phyloP scores from a whole-genome alignment of 2,113 vertebrate genomes.

The Coracopsis vasa region DNA sequence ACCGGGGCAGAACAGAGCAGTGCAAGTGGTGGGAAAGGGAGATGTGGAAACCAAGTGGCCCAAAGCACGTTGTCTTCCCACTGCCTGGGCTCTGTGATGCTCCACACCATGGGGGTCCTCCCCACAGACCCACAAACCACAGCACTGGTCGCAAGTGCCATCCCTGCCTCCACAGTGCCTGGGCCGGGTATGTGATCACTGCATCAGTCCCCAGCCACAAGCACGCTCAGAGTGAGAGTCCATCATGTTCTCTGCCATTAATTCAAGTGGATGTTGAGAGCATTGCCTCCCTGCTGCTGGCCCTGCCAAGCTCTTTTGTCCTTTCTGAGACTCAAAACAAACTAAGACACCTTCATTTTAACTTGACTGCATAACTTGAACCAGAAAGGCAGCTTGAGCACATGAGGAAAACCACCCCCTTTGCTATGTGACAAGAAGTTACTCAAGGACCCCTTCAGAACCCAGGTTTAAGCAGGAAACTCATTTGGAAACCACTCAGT shows the following conservation, averaged over 20 bases:
- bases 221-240: background rate
- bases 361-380: background rate
- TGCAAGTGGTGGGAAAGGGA: background rate
- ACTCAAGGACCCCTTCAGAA: background rate
- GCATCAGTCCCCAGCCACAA: background rate
- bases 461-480: background rate
- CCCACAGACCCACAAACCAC: background rate
- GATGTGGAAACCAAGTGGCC: background rate
- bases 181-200: background rate
- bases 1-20: background rate
- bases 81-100: background rate
- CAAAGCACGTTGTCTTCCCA: background rate
- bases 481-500: background rate
- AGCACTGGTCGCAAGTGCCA: background rate
- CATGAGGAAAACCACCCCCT: background rate
- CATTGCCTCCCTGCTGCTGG: background rate
- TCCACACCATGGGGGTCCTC: background rate
- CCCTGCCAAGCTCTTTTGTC: background rate
- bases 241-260: background rate
- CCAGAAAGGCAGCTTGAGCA: background rate
- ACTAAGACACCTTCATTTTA: background rate
- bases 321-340: background rate
- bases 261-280: background rate
- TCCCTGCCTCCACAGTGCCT: background rate
- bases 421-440: background rate